These are phyloP conservation scores for Acanthurus leucopareius DNA, from an alignment of 2,797 vertebrate genomes.

Conservation along the genomic window DNA sequence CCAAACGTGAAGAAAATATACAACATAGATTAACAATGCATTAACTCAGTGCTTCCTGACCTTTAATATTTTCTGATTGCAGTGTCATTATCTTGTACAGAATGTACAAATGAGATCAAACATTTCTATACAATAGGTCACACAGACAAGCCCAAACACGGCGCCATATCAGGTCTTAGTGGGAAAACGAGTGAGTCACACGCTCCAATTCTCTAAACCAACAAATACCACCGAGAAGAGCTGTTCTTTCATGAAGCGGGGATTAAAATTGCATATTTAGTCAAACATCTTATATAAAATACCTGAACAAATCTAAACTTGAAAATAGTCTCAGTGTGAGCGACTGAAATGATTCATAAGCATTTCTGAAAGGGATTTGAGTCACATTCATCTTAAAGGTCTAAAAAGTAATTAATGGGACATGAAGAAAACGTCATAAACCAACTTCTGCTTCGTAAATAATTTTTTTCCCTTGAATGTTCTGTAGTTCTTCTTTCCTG, in stretches of 20 bases:
- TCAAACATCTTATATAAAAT: not conserved
- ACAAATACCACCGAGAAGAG: not conserved
- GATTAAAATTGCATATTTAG: not conserved
- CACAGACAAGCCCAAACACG: conserved; percentile 54
- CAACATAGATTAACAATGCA: not conserved
- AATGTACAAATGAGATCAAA: not conserved
- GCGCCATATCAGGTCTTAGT: conserved; percentile 6
- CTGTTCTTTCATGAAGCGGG: too few species aligned
- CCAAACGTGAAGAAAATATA: not conserved
- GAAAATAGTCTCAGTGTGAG: not conserved
- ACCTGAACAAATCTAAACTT: not conserved
- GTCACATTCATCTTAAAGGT: not conserved
- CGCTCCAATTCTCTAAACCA: conserved; percentile 4
- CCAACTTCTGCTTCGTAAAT: not conserved
- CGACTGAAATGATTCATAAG: not conserved
- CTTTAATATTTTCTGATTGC: not conserved
- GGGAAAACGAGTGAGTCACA: conserved; percentile 24
- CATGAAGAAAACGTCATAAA: not conserved
- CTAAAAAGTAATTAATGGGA: not conserved
- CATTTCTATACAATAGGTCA: conserved; percentile 5
- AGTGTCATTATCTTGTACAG: not conserved
- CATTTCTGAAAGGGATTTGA: too few species aligned
- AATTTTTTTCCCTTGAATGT: not conserved
- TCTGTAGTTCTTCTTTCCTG: not conserved
- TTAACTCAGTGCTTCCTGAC: not conserved